Evolutionary conservation across 2,888 invertebrate genomes (phyloP), one percentile per base, ranked within the genome.

Genomic region (Harpalus rufipes): DNA sequence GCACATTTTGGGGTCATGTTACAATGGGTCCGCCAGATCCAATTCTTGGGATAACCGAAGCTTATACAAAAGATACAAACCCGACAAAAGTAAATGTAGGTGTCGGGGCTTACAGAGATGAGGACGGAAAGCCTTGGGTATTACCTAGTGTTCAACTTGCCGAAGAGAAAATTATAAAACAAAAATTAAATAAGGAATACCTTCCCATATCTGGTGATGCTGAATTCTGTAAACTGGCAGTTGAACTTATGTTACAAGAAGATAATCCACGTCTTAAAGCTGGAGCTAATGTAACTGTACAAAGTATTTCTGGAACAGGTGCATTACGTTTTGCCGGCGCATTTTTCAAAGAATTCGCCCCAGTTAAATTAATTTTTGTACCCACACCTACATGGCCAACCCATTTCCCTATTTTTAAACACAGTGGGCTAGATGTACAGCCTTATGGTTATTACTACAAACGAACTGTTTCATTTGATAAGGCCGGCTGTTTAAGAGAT

Each of bases 321-420:
- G 96, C 99, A 0, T 92, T 99, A n/a, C 94, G 97, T 85, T 93
- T 99, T 76, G 99, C 99, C 39, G 95, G 96, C 59, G 96, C 96
- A 86, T 99, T 98, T 91, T 91, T 99, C 86, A 94, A 94, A 83
- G 94, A 94, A 87, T 97, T 96, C 91, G 96, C 96, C 91, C 94
- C 94, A 6, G 95, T 96, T 56, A 98, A 98, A 91, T 95, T 95
- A 86, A 92, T 97, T 78, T 99, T 97, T 92, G 89, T 99, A 87
- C 99, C 99, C 5, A 92, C 94, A 0, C 99, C 99, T 4, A 96
- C 99, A 0, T 99, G 99, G 99, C 99, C 99, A 81, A 99, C 99
- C 91, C 99, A 99, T 90, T 95, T 94, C 0, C 98, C 98, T 81
- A 94, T 99, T 89, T 98, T 99, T 92, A 98, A 96, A 92, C 96